Percentiles rank a stretch among this genome's conserved stretches.
phyloP scores from a whole-genome alignment of 2,888 invertebrate species.

The Dilophus febrilis region DNA sequence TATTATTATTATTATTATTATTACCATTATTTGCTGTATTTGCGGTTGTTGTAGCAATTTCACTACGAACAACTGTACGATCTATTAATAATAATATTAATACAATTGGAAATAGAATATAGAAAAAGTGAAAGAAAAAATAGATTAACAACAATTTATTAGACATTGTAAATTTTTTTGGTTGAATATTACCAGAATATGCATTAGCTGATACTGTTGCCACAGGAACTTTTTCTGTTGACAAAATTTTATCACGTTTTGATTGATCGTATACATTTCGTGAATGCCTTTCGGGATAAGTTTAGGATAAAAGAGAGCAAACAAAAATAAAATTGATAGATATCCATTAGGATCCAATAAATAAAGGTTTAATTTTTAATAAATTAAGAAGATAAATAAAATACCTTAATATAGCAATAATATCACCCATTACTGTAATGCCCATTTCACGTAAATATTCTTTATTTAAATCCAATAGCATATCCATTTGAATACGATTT shows the following conservation, averaged over 20 bases:
- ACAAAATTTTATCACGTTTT: constrained; percentile 38
- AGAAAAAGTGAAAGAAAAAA: not conserved
- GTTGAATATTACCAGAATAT: too few species aligned
- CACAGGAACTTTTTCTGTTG: constrained; percentile 31
- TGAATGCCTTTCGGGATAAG: constrained; percentile 31
- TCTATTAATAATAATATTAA: not conserved
- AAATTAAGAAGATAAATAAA: not conserved
- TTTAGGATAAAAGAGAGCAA: not conserved
- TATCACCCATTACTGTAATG: constrained; percentile 54
- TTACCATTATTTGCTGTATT: too few species aligned
- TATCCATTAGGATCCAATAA: not conserved
- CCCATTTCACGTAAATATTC: constrained; percentile 82
- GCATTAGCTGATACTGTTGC: constrained; percentile 31
- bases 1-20: too few species aligned
- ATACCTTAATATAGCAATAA: constrained; percentile 51
- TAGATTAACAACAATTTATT: too few species aligned
- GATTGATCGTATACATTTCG: constrained; percentile 41
- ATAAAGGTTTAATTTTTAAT: not conserved
- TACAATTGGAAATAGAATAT: not conserved
- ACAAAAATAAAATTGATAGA: not conserved
- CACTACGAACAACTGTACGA: not conserved
- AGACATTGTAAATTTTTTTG: too few species aligned
- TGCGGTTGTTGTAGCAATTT: too few species aligned
- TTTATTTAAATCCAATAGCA: constrained; percentile 72
- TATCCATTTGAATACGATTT: constrained; percentile 70